phyloP scores from a whole-genome alignment of 2,797 vertebrate species.

The Anguilla megastoma region DNA sequence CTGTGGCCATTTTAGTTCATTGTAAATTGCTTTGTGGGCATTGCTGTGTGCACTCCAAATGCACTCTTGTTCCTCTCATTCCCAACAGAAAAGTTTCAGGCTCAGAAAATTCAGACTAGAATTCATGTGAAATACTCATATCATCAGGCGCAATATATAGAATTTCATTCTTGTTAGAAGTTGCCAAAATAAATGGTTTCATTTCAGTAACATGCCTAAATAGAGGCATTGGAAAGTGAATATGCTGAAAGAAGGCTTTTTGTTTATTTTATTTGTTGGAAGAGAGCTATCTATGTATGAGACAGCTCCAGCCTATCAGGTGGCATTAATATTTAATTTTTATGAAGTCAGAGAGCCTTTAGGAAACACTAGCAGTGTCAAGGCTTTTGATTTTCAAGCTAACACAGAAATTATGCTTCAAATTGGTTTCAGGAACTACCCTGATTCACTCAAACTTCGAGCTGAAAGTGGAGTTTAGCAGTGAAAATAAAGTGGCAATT shows the following conservation, averaged over 20 bases:
- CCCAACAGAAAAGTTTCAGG: background rate
- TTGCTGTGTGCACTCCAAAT: constrained; percentile 9
- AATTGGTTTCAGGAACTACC: background rate
- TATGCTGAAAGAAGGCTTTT: background rate
- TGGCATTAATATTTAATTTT: background rate
- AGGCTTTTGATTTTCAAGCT: background rate
- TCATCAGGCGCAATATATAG: background rate
- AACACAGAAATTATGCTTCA: background rate
- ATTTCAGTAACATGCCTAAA: background rate
- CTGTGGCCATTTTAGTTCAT: constrained; percentile 16
- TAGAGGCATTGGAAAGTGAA: background rate
- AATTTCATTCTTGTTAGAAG: background rate
- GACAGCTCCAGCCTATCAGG: background rate
- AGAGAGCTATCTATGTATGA: background rate
- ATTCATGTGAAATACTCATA: background rate
- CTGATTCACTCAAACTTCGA: background rate
- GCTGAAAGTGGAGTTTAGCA: background rate
- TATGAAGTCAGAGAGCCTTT: background rate
- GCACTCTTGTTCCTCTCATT: constrained; percentile 4
- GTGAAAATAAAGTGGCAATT: background rate
- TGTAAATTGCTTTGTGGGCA: constrained; percentile 15
- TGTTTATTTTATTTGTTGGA: background rate
- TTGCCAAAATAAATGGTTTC: background rate
- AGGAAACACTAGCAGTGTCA: background rate
- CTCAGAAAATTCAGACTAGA: background rate